Base-by-base conservation (phyloP, 92 coral and sea anemone genomes). In the Parazoanthus darwini region DNA sequence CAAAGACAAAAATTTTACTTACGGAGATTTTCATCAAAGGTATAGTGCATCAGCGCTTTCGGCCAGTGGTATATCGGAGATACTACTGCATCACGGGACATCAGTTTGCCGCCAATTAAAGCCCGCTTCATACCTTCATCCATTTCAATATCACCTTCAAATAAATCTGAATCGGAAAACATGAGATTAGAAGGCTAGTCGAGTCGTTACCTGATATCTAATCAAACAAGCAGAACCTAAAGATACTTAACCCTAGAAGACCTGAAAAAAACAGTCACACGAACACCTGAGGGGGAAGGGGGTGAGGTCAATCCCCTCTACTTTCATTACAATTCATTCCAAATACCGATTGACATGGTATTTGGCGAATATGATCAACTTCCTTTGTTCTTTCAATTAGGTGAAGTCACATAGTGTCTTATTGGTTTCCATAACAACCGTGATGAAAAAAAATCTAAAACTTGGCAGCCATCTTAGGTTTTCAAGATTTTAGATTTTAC, bases 141-240 rank as follows among this genome's bases (percentile, higher is more conserved):
- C 81, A 94, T 93, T 8, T 85, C 87, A 71, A 94, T 94, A 66
- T 94, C 97, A 38, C 97, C 97, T 81, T 94, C 97, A 58, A 94
- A 94, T 22, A 93, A 88, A 76, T 86, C 97, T 89, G 73, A 3
- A 77, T 33, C 36, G 2, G 13, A 44, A 70, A 71, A 77, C 51
- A 38, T 4, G 51, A 11, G 59, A 54, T 54, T 13, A 54, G 59
- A 85, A 71, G 54, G 63, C 3, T 20, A 5, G 4, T n/a, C 70
- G 16, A 3, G 4, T 63, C 70, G 8, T 20, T 63, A 20, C 74
- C 14, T 0, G 35, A 70, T 70, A 2, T 70, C 13, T 70, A 22
- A n/a, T 8, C 13, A 70, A 23, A 70, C 8, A n/a, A n/a, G 5
- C 74, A n/a, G 74, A 8, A n/a, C 36, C 33, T 14, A 4, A 70